phyloP scores from a whole-genome alignment of 2,888 invertebrate species.

The Pandemis heparana region DNA sequence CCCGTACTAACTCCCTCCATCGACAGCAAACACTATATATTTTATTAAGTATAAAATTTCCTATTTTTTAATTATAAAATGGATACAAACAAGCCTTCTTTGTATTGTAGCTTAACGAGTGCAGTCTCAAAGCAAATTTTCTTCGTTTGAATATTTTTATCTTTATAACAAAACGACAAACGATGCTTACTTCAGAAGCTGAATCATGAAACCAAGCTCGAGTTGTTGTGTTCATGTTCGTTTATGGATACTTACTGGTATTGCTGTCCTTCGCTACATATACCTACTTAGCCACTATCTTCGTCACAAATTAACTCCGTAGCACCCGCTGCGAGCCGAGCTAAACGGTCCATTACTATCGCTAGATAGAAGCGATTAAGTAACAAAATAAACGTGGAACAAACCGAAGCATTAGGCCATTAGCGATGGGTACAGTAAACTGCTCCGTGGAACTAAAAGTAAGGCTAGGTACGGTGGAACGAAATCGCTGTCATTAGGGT shows the following conservation, averaged over 20 bases:
- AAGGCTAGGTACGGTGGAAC: conserved; percentile 68
- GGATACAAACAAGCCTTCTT: too few species aligned
- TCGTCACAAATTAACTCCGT: conserved; percentile 13
- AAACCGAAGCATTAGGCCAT: conserved; percentile 74
- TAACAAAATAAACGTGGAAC: conserved; percentile 70
- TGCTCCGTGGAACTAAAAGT: conserved; percentile 76
- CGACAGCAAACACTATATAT: too few species aligned
- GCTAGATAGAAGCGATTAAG: conserved; percentile 63
- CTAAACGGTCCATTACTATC: conserved; percentile 51
- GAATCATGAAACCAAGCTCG: background rate
- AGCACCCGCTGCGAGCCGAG: conserved; percentile 27
- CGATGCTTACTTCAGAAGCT: background rate
- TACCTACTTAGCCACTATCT: background rate
- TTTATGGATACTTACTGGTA: background rate
- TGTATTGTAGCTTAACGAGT: too few species aligned
- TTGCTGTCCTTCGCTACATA: background rate
- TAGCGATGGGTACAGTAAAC: conserved; percentile 77
- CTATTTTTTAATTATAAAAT: too few species aligned
- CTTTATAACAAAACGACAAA: too few species aligned
- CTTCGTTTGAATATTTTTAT: too few species aligned
- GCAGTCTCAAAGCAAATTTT: too few species aligned
- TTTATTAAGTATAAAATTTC: too few species aligned
- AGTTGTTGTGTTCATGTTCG: background rate
- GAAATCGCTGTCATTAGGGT: conserved; percentile 83
- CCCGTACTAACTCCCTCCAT: too few species aligned